Conservation (phyloP, 2,888 invertebrate species). For the Tetrapedia diversipes region DNA sequence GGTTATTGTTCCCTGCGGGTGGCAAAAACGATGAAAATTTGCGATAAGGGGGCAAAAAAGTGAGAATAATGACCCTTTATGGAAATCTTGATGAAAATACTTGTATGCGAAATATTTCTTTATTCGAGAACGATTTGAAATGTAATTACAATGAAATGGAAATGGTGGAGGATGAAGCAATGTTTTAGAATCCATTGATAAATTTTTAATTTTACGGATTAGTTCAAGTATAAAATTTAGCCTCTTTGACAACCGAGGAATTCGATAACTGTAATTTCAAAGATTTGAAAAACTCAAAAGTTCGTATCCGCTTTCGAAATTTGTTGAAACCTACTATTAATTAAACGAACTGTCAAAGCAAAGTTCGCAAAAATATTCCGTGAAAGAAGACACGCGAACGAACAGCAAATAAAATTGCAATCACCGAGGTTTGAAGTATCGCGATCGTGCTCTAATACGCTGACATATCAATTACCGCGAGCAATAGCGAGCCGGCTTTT, state of each 20-base stretch:
- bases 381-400: too few relatives aligned
- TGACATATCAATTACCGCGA: too few relatives aligned
- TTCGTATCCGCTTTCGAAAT: too few relatives aligned
- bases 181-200: too few relatives aligned
- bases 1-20: not conserved
- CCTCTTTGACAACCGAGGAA: too few relatives aligned
- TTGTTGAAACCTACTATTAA: too few relatives aligned
- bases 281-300: too few relatives aligned
- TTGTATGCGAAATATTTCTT: constrained; percentile 41
- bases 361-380: not conserved
- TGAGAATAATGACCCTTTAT: constrained; percentile 18
- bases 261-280: too few relatives aligned
- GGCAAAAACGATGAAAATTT: not conserved
- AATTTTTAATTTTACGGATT: too few relatives aligned
- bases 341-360: not conserved
- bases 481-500: not conserved
- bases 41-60: constrained; percentile 17
- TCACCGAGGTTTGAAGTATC: constrained; percentile 5
- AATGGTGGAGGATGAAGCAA: too few relatives aligned
- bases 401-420: not conserved
- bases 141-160: too few relatives aligned
- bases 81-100: constrained; percentile 32
- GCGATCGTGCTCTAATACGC: not conserved
- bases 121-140: constrained; percentile 21
- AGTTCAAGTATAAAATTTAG: too few relatives aligned